phyloP scores from a whole-genome alignment of 2,113 vertebrate species.

The Oryzias melastigma region DNA sequence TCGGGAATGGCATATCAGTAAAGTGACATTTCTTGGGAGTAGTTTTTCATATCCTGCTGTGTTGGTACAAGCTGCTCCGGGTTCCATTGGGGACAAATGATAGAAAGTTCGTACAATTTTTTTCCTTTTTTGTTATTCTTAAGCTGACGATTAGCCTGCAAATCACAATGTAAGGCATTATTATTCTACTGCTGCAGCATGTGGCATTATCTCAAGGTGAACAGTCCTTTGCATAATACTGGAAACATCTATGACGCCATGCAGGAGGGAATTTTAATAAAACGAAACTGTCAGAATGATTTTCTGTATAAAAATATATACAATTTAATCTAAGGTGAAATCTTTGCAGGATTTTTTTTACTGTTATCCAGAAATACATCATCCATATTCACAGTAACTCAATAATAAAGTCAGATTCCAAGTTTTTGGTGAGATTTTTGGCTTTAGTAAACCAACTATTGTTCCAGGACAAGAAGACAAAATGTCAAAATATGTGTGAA shows the following conservation, averaged over 20 bases:
- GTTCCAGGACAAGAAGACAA: slow-evolving; percentile 41
- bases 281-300: too few species aligned
- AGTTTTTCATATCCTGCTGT: slow-evolving; percentile 3
- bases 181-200: slow-evolving; percentile 34
- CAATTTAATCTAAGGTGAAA: too few species aligned
- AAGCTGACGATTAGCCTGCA: slow-evolving; percentile 25
- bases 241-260: slow-evolving; percentile 14
- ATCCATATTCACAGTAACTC: too few species aligned
- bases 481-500: slow-evolving; percentile 41
- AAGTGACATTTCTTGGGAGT: slow-evolving; percentile 19
- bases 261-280: slow-evolving; percentile 1
- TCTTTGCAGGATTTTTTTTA: too few species aligned
- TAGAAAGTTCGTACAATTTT: not conserved
- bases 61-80: not conserved
- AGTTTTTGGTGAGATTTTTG: too few species aligned
- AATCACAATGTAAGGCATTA: slow-evolving; percentile 23
- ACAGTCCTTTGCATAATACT: slow-evolving; percentile 16
- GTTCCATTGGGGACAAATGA: slow-evolving; percentile 14
- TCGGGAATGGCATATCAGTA: slow-evolving; percentile 1
- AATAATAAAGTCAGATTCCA: too few species aligned
- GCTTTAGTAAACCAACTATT: not conserved
- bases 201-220: slow-evolving; percentile 45
- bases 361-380: too few species aligned
- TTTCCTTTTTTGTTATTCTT: slow-evolving; percentile 2
- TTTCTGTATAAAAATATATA: too few species aligned